These are phyloP conservation scores for Acholoe squamosa DNA, from an alignment of 2,888 invertebrate species.

Conservation along the genomic window DNA sequence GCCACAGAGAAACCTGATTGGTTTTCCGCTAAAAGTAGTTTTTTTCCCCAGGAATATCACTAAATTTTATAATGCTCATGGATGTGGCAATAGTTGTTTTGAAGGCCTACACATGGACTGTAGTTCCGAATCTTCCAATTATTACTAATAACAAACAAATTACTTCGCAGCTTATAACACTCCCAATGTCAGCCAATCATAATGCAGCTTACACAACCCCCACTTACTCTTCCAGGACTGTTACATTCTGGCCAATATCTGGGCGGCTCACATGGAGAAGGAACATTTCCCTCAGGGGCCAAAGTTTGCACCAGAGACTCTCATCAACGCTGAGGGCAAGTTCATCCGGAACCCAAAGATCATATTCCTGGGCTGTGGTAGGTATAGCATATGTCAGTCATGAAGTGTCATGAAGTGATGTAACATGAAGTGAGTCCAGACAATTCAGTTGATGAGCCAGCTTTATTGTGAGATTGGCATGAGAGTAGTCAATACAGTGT, in stretches of 20 bases:
- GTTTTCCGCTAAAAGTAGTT: no score
- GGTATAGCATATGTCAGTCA: background rate
- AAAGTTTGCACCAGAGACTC: background rate
- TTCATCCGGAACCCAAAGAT: background rate
- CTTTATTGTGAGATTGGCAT: no score
- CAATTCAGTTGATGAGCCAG: no score
- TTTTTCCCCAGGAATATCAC: no score
- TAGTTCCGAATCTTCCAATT: background rate
- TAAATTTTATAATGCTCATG: background rate
- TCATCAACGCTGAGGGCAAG: background rate
- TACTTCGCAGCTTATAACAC: background rate
- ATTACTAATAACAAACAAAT: background rate
- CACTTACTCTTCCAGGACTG: conserved; percentile 14
- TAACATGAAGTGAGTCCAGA: no score
- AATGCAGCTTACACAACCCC: background rate
- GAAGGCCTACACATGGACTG: background rate
- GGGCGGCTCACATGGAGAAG: conserved; percentile 12
- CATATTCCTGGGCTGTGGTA: conserved; percentile 27
- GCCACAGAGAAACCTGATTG: no score
- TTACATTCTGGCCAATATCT: conserved; percentile 43
- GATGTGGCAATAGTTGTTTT: background rate
- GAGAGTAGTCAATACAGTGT: no score
- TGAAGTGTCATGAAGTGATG: no score
- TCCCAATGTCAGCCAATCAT: background rate
- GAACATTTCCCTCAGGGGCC: conserved; percentile 13